Conservation (phyloP, 2,888 invertebrate species). For the Machimus rusticus region DNA sequence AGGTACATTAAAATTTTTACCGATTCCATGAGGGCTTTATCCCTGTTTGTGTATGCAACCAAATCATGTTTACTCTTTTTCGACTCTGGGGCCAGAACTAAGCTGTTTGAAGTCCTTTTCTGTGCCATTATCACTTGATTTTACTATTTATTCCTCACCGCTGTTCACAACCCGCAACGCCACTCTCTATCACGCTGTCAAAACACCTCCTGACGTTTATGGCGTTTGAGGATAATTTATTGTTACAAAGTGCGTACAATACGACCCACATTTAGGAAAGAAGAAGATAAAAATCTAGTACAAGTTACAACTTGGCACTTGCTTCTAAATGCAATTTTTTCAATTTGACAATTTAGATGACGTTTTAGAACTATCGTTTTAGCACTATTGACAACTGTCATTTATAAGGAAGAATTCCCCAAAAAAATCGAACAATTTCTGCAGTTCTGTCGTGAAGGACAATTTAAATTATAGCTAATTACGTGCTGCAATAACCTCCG, state of each 20-base stretch:
- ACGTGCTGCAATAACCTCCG: neutral
- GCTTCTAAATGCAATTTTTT: neutral
- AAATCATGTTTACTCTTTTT: conserved; percentile 78
- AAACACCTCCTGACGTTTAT: neutral
- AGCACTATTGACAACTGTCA: conserved; percentile 17
- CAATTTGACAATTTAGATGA: neutral
- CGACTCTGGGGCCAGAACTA: conserved; percentile 64
- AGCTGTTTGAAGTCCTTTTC: conserved; percentile 56
- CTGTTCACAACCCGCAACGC: neutral
- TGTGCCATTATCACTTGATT: conserved; percentile 53
- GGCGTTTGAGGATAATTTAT: neutral
- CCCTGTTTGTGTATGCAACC: conserved; percentile 73
- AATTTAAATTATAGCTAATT: neutral
- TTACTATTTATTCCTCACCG: neutral
- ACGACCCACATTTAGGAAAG: neutral
- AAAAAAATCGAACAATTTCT: neutral
- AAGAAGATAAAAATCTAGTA: neutral
- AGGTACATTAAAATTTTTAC: conserved; percentile 65
- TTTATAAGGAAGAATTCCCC: neutral
- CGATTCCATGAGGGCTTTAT: conserved; percentile 77
- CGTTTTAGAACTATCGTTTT: neutral
- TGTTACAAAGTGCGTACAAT: neutral
- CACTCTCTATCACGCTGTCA: neutral
- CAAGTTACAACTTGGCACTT: neutral
- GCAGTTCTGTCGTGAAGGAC: neutral